Conservation (phyloP, 1,140 invertebrate species). For the Heliconius melpomene region DNA sequence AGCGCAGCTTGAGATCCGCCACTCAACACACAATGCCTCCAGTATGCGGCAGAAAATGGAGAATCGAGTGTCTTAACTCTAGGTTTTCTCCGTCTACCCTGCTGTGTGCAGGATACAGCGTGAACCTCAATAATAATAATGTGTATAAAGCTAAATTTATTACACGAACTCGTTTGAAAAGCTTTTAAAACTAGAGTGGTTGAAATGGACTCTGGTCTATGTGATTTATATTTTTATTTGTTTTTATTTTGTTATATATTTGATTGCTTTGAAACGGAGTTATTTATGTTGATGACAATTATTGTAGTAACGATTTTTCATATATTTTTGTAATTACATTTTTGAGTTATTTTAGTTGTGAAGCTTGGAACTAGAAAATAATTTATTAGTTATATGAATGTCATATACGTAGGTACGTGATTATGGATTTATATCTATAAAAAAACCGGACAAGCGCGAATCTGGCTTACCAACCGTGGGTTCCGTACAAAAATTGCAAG, state of each 20-base stretch:
- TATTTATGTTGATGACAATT: not conserved
- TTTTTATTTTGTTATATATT: slow-evolving; percentile 7
- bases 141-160: slow-evolving; percentile 27
- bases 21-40: no score
- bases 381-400: not conserved
- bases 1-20: no score
- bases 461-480: no score
- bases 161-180: slow-evolving; percentile 23
- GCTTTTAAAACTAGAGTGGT: slow-evolving; percentile 26
- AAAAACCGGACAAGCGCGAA: not conserved
- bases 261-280: not conserved
- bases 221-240: slow-evolving; percentile 7
- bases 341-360: no score
- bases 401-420: not conserved
- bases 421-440: not conserved
- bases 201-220: not conserved
- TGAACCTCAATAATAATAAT: no score
- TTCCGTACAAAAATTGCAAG: no score
- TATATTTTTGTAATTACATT: no score
- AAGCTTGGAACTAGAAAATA: no score
- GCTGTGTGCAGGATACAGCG: no score
- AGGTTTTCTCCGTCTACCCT: no score
- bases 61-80: no score
- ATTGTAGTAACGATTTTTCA: not conserved
- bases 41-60: no score